Conservation (phyloP, 2,113 vertebrate genomes). For the Perccottus glenii region DNA sequence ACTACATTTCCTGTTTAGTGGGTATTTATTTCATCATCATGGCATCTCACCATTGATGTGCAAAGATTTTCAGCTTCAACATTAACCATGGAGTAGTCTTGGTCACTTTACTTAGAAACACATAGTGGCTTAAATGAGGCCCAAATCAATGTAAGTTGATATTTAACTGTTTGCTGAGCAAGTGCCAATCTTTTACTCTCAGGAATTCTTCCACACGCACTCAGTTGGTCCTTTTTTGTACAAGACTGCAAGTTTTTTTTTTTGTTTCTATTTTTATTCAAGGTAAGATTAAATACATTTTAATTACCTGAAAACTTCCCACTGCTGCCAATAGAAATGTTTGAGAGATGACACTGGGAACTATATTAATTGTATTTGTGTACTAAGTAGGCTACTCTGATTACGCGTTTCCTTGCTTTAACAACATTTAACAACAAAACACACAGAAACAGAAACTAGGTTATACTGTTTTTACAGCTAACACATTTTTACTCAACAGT, state of each 20-base stretch:
- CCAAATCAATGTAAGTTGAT: conserved; percentile 83
- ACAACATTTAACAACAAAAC: too few species aligned
- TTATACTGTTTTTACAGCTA: too few species aligned
- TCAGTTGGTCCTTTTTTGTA: conserved; percentile 72
- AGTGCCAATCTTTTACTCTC: conserved; percentile 70
- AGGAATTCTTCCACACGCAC: conserved; percentile 61
- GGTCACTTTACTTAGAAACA: conserved; percentile 69
- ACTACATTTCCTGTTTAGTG: conserved; percentile 9
- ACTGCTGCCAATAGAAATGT: too few species aligned
- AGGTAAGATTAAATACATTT: conserved; percentile 68
- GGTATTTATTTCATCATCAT: conserved; percentile 11
- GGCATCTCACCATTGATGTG: conserved; percentile 15
- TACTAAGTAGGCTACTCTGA: too few species aligned
- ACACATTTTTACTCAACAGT: too few species aligned
- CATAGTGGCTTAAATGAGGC: conserved; percentile 69
- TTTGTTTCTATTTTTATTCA: conserved; percentile 52
- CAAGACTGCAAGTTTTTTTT: conserved; percentile 64
- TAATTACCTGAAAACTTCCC: too few species aligned
- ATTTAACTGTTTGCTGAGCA: conserved; percentile 76
- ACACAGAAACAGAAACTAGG: too few species aligned
- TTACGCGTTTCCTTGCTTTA: too few species aligned
- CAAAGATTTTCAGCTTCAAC: conserved; percentile 26
- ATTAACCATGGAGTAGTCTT: conserved; percentile 59
- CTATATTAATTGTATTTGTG: too few species aligned
- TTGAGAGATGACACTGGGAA: too few species aligned